Percentiles rank a stretch among this genome's conserved stretches.
Conservation (phyloP, 2,797 vertebrate species). For the Nyctalus aviator region DNA sequence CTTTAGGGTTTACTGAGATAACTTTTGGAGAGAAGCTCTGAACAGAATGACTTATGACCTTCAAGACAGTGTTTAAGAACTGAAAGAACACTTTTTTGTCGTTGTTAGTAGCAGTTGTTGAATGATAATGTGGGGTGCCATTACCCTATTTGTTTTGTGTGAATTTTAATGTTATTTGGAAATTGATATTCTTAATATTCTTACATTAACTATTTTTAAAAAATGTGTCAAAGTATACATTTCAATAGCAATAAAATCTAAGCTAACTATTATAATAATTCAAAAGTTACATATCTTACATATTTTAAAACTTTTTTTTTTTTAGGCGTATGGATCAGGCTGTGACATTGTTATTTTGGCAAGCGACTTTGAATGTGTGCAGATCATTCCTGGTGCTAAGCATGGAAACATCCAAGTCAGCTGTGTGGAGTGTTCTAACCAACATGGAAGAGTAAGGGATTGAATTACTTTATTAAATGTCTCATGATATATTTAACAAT, state of each 20-base stretch:
- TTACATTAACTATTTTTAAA: background rate
- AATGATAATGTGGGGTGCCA: background rate
- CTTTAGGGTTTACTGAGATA: conserved; percentile 55
- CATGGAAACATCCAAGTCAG: conserved; percentile 99
- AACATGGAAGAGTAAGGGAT: conserved; percentile 96
- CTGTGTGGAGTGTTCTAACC: conserved; percentile 98
- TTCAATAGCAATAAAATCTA: background rate
- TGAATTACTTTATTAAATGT: conserved; percentile 58
- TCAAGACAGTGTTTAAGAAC: background rate
- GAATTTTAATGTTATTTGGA: conserved; percentile 56
- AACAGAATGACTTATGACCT: background rate
- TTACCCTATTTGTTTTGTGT: conserved; percentile 14
- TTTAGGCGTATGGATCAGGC: conserved; percentile 97
- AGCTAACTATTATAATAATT: background rate
- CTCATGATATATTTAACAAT: conserved; percentile 34
- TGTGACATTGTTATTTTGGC: conserved; percentile 99
- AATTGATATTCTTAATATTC: conserved; percentile 10
- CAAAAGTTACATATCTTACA: conserved; percentile 21
- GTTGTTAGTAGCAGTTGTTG: conserved; percentile 2
- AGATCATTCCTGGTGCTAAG: conserved; percentile 99
- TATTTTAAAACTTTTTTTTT: conserved; percentile 68
- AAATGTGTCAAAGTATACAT: background rate
- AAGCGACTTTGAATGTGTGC: conserved; percentile 98
- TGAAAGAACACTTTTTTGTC: background rate
- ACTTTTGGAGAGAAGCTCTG: background rate